Evolutionary conservation across 2,888 invertebrate genomes (phyloP).

Genomic region (Yponomeuta evonymella): DNA sequence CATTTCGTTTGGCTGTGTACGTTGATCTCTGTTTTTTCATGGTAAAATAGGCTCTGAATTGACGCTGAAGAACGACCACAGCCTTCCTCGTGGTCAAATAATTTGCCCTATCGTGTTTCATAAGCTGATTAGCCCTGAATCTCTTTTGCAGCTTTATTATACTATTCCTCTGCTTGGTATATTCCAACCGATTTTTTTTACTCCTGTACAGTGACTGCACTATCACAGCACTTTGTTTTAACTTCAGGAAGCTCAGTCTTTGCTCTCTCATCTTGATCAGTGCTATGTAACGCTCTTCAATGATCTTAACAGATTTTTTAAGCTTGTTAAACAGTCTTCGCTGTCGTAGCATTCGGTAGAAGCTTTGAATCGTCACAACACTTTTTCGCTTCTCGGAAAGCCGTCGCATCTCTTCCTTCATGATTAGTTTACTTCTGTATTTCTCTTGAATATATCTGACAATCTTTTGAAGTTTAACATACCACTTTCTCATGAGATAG

Average conservation of each 20-base stretch:
- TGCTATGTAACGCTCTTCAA: constrained; percentile 43
- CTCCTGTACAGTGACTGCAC: constrained; percentile 69
- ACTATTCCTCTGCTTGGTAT: constrained; percentile 38
- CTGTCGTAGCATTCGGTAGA: constrained; percentile 50
- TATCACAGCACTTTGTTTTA: constrained; percentile 44
- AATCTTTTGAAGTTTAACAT: constrained; percentile 37
- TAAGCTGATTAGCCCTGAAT: constrained; percentile 58
- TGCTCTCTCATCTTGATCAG: constrained; percentile 48
- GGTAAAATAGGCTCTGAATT: constrained; percentile 48
- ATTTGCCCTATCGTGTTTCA: constrained; percentile 43
- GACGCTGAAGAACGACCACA: constrained; percentile 62
- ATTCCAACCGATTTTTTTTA: constrained; percentile 51
- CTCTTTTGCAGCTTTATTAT: constrained; percentile 66
- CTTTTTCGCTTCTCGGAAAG: constrained; percentile 35
- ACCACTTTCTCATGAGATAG: constrained; percentile 42
- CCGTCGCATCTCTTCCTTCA: constrained; percentile 46
- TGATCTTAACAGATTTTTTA: constrained; percentile 39
- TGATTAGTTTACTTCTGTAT: constrained; percentile 53
- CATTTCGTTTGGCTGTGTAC: constrained; percentile 50
- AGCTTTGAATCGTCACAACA: constrained; percentile 56
- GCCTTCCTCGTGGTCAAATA: constrained; percentile 56
- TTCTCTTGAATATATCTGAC: constrained; percentile 48
- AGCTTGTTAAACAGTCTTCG: constrained; percentile 33
- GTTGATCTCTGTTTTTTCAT: constrained; percentile 36
- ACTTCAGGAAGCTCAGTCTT: constrained; percentile 40